Evolutionary conservation across 2,797 vertebrate genomes (phyloP).

Genomic region (Anisognathus igniventris): DNA sequence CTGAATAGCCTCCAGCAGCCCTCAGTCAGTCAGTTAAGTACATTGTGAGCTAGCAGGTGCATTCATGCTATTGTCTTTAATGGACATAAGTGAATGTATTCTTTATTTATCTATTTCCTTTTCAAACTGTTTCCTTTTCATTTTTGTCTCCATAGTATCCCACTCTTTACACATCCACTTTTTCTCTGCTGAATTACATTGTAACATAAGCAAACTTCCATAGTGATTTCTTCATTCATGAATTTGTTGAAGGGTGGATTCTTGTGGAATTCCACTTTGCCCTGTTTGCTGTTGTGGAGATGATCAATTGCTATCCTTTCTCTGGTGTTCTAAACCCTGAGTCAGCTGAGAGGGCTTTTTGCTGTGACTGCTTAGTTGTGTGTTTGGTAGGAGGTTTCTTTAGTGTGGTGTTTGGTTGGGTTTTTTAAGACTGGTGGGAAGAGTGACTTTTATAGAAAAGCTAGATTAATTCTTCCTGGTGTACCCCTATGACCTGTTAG

Average conservation of each 20-base stretch:
- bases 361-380: background rate
- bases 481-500: background rate
- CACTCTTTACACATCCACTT: background rate
- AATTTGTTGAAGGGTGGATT: background rate
- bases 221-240: background rate
- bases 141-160: background rate
- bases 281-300: background rate
- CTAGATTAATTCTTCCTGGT: background rate
- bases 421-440: background rate
- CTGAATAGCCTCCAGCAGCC: background rate
- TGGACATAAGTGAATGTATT: background rate
- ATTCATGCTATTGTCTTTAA: background rate
- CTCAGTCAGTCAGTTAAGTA: background rate
- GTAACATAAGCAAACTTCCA: background rate
- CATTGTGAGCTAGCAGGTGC: background rate
- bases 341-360: background rate
- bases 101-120: background rate
- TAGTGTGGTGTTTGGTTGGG: background rate
- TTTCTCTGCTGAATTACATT: background rate
- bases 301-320: background rate
- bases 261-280: background rate
- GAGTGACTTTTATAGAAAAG: background rate
- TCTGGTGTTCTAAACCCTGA: background rate
- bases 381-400: background rate
- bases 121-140: background rate